A percentile compares a stretch with the other conserved stretches of the same genome.
Evolutionary conservation across 2,888 invertebrate genomes (phyloP).

Genomic region (Lobophora halterata): DNA sequence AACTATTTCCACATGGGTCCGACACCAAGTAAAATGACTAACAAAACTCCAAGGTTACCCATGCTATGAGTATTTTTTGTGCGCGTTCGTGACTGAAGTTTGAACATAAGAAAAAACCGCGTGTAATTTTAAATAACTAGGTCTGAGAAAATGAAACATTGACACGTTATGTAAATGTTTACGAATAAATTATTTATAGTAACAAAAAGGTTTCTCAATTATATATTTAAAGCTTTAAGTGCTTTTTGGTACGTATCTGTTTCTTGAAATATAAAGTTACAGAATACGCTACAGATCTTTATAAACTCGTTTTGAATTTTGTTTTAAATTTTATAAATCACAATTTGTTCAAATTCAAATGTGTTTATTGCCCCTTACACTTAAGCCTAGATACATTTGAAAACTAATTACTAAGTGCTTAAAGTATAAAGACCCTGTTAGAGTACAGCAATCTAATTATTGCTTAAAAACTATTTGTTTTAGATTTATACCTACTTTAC

Average conservation of each 20-base stretch:
- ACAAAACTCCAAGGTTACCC: constrained; percentile 72
- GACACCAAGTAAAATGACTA: constrained; percentile 61
- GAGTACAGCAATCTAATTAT: too few relatives aligned
- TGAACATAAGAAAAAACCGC: constrained; percentile 63
- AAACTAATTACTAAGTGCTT: too few relatives aligned
- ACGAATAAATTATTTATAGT: constrained; percentile 16
- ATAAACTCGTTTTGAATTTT: too few relatives aligned
- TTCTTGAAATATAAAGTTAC: too few relatives aligned
- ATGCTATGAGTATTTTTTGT: constrained; percentile 73
- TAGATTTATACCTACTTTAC: too few relatives aligned
- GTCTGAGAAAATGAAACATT: constrained; percentile 49
- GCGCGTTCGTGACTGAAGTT: constrained; percentile 68
- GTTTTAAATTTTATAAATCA: too few relatives aligned
- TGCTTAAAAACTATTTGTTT: too few relatives aligned
- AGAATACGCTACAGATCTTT: too few relatives aligned
- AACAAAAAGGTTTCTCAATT: constrained; percentile 31
- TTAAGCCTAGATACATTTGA: too few relatives aligned
- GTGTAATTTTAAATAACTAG: constrained; percentile 70
- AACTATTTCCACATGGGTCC: constrained; percentile 47
- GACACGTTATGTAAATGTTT: constrained; percentile 33
- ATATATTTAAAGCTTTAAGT: constrained; percentile 19
- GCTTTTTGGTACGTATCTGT: not conserved
- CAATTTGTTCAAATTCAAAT: too few relatives aligned
- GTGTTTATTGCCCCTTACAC: too few relatives aligned
- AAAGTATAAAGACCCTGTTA: too few relatives aligned